Percentiles rank a stretch among this genome's conserved stretches.
phyloP scores from a whole-genome alignment of 2,888 invertebrate species.

The Odontocolon sp. region DNA sequence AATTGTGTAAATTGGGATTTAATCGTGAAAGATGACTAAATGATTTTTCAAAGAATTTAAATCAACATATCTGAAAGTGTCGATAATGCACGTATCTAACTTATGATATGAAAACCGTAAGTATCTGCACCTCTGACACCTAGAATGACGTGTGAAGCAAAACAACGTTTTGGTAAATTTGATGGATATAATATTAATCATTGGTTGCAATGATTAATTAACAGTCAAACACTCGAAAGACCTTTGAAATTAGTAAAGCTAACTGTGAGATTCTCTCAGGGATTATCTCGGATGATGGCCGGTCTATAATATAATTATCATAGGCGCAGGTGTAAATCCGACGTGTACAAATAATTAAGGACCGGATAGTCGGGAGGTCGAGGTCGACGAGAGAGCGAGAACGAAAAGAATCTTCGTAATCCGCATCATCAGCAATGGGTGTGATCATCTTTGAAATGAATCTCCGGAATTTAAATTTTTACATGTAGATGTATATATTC shows the following conservation, averaged over 20 bases:
- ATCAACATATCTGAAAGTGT: not conserved
- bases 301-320: not conserved
- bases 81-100: not conserved
- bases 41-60: not conserved
- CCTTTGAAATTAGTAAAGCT: not conserved
- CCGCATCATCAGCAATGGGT: not conserved
- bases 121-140: too few species aligned
- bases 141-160: too few species aligned
- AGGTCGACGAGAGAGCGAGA: not conserved
- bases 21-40: not conserved
- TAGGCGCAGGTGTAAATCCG: not conserved
- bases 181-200: not conserved
- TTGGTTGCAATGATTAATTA: not conserved
- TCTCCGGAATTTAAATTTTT: not conserved
- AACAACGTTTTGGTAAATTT: not conserved
- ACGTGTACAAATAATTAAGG: not conserved
- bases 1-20: too few species aligned
- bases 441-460: not conserved
- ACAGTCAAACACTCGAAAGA: not conserved
- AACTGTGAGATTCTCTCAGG: conserved; percentile 3
- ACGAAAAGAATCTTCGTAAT: not conserved
- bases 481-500: not conserved
- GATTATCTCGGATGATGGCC: not conserved
- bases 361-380: not conserved
- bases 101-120: too few species aligned